A percentile compares a stretch with the other conserved stretches of the same genome.
These are phyloP conservation scores for Anastrepha obliqua DNA, from an alignment of 1,140 invertebrate genomes.

Conservation along the genomic window DNA sequence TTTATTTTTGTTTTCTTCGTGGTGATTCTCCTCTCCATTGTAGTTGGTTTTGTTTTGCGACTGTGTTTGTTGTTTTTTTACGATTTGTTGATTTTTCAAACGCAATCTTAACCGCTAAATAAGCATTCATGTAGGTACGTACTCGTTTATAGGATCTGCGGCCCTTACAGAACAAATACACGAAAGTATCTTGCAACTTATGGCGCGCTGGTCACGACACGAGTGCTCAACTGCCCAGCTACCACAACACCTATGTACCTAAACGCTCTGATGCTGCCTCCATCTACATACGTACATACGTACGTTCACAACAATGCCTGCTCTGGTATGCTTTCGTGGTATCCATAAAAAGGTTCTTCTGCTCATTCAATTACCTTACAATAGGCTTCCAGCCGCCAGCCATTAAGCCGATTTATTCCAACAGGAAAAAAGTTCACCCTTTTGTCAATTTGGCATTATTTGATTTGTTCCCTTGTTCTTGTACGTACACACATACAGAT, in stretches of 20 bases:
- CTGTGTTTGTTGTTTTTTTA: constrained; percentile 46
- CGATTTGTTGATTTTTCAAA: constrained; percentile 55
- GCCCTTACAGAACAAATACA: too few relatives aligned
- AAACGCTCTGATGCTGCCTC: neutral
- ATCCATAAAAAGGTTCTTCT: neutral
- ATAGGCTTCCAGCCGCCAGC: neutral
- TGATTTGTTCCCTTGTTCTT: neutral
- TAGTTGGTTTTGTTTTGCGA: neutral
- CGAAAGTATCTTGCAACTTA: neutral
- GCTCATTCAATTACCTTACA: constrained; percentile 48
- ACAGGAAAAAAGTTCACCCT: neutral
- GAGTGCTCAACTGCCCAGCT: neutral
- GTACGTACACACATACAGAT: neutral
- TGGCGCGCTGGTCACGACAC: constrained; percentile 2
- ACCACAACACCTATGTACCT: neutral
- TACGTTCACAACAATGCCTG: neutral
- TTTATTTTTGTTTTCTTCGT: neutral
- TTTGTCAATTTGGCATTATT: constrained; percentile 26
- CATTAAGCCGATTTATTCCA: constrained; percentile 37
- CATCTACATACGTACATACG: neutral
- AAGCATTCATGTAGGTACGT: neutral
- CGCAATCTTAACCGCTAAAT: constrained; percentile 57
- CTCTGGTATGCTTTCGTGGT: neutral
- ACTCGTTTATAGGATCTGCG: too few relatives aligned
- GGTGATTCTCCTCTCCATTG: neutral